Evolutionary conservation across 2,113 vertebrate genomes (phyloP).

Genomic region (Pterocles orientalis): DNA sequence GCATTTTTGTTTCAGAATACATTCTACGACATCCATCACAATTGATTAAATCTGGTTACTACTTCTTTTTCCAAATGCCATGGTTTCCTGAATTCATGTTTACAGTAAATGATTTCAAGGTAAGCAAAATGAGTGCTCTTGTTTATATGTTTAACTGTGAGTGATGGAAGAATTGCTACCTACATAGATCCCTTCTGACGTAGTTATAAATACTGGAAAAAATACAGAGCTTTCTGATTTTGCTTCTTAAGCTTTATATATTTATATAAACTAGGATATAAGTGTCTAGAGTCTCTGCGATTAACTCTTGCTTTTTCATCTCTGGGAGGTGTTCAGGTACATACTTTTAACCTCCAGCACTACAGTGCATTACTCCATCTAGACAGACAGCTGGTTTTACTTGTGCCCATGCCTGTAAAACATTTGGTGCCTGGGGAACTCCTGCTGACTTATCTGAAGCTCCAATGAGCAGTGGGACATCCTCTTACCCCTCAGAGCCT

Average conservation of each 20-base stretch:
- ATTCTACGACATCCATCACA: constrained; percentile 92
- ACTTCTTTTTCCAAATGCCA: constrained; percentile 98
- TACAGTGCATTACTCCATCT: not conserved
- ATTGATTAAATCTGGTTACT: constrained; percentile 95
- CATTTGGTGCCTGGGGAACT: not conserved
- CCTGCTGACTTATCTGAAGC: not conserved
- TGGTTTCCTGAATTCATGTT: constrained; percentile 97
- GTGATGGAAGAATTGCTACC: constrained; percentile 19
- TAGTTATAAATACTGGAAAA: not conserved
- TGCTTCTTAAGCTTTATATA: not conserved
- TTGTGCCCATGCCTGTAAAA: not conserved
- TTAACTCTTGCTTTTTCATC: not conserved
- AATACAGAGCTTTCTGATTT: not conserved
- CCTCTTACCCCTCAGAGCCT: not conserved
- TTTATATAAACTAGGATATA: not conserved
- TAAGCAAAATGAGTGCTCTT: constrained; percentile 74
- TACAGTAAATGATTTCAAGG: constrained; percentile 99
- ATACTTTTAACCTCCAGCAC: not conserved
- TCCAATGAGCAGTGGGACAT: not conserved
- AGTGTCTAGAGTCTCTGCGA: not conserved
- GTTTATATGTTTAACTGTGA: constrained; percentile 47
- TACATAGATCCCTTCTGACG: not conserved
- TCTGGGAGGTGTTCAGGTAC: not conserved
- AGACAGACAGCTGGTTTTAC: not conserved
- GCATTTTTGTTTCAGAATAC: constrained; percentile 89